Percentiles rank a stretch among this genome's conserved stretches.
Evolutionary conservation across 2,113 vertebrate species (phyloP).

Genomic region (Ranitomeya variabilis): DNA sequence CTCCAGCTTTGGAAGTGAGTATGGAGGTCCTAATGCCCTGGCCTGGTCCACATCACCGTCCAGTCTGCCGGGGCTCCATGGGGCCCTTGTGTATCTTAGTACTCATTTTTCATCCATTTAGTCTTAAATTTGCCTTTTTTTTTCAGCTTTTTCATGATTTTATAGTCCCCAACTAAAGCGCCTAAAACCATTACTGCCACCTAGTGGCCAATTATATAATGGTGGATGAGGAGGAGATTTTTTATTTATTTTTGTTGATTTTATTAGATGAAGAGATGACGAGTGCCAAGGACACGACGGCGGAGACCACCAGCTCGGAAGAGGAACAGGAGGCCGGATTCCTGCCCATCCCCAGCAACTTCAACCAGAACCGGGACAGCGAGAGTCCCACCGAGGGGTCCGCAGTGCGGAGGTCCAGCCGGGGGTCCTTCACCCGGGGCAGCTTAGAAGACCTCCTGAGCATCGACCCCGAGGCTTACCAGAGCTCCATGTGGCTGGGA

Average conservation of each 20-base stretch:
- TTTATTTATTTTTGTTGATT: not conserved
- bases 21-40: not conserved
- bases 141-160: not conserved
- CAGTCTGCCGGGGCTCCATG: not conserved
- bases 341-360: slow-evolving; percentile 74
- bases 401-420: slow-evolving; percentile 90
- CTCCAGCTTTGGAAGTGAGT: slow-evolving; percentile 94
- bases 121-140: not conserved
- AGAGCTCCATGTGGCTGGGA: slow-evolving; percentile 98
- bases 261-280: slow-evolving; percentile 85
- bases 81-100: too few relatives aligned
- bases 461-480: slow-evolving; percentile 90
- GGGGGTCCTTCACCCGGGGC: slow-evolving; percentile 90
- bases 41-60: not conserved
- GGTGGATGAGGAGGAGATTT: not conserved
- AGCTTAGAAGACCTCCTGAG: slow-evolving; percentile 95
- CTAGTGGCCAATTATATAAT: not conserved
- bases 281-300: slow-evolving; percentile 85
- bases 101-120: too few relatives aligned
- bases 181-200: not conserved
- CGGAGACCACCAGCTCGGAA: slow-evolving; percentile 94
- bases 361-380: slow-evolving; percentile 70
- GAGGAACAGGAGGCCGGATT: slow-evolving; percentile 90
- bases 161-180: not conserved
- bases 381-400: slow-evolving; percentile 87